Conservation (phyloP, 2,113 vertebrate species). For the Uropsilus gracilis region DNA sequence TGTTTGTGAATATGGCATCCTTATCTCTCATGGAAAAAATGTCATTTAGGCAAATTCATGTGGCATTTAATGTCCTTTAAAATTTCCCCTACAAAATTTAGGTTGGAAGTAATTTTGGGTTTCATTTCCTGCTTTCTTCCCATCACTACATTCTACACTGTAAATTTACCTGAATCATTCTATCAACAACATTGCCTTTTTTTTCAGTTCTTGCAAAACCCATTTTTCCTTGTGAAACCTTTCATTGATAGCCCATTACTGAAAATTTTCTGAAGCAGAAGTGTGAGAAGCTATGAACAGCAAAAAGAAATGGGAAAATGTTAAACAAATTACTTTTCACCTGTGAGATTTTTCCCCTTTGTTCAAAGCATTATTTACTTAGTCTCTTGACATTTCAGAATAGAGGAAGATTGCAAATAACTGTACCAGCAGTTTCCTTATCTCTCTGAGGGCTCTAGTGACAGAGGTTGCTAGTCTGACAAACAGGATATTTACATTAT, state of each 20-base stretch:
- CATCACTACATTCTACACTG: neutral
- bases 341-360: conserved; percentile 22
- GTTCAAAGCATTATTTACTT: conserved; percentile 13
- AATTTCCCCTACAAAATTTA: neutral
- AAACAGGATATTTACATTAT: conserved; percentile 82
- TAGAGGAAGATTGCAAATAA: conserved; percentile 67
- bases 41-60: neutral
- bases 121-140: neutral
- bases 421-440: conserved; percentile 68
- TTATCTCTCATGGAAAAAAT: neutral
- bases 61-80: neutral
- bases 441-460: conserved; percentile 67
- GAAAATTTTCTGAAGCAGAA: conserved; percentile 42
- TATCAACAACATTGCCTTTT: conserved; percentile 6
- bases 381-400: conserved; percentile 59
- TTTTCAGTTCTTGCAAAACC: neutral
- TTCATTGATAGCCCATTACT: neutral
- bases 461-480: conserved; percentile 70
- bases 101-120: neutral
- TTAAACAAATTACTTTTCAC: conserved; percentile 60
- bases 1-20: neutral
- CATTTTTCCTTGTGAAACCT: neutral
- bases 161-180: neutral
- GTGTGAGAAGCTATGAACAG: neutral
- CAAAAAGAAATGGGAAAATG: conserved; percentile 56